These are phyloP conservation scores for Drosophila mayaguana DNA, from an alignment of 2,888 invertebrate genomes.

Conservation along the genomic window DNA sequence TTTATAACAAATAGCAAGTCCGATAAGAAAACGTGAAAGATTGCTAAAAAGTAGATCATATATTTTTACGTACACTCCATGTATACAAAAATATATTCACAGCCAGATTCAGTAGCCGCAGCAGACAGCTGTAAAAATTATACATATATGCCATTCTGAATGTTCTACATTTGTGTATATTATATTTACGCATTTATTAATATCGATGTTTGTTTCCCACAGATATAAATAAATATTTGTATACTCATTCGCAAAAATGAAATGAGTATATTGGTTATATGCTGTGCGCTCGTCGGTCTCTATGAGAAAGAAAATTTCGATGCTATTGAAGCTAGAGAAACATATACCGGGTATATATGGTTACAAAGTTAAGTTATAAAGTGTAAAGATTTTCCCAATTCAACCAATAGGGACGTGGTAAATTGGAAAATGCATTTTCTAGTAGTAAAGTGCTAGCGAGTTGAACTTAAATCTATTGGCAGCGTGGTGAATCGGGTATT, in stretches of 20 bases:
- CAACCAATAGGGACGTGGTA: too few relatives aligned
- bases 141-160: conserved; percentile 1
- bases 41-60: conserved; percentile 11
- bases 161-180: conserved; percentile 35
- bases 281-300: too few relatives aligned
- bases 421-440: too few relatives aligned
- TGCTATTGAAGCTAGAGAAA: too few relatives aligned
- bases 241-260: background rate
- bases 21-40: background rate
- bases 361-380: too few relatives aligned
- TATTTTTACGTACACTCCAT: background rate
- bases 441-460: too few relatives aligned
- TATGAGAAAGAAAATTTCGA: too few relatives aligned
- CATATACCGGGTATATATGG: too few relatives aligned
- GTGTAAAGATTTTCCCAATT: too few relatives aligned
- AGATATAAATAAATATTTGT: background rate
- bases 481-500: too few relatives aligned
- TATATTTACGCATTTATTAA: background rate
- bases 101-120: conserved; percentile 10
- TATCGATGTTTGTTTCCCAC: conserved; percentile 14
- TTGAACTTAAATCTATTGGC: too few relatives aligned
- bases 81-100: background rate
- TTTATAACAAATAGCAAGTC: conserved; percentile 1
- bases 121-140: conserved; percentile 53
- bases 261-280: too few relatives aligned